Base-by-base conservation (phyloP, 2,113 vertebrate species). In the Chauna torquata region DNA sequence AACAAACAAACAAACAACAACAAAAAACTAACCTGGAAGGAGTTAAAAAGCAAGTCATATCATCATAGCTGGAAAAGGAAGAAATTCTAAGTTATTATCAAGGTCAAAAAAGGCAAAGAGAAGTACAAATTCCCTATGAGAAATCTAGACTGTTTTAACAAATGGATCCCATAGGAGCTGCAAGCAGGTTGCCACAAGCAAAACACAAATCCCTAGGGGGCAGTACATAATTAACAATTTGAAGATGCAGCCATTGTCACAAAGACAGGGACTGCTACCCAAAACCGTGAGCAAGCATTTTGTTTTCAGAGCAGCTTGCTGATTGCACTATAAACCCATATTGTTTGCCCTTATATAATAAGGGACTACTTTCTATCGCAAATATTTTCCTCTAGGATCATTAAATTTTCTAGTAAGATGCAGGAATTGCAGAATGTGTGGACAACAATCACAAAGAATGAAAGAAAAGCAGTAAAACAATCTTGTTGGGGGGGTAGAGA, bases 141-240 rank as follows among this genome's bases (percentile, higher is more conserved):
- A 30, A 40, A n/a, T 22, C 28, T 69, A 69, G 90, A 38, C 84
- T 59, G 83, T 88, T 77, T 55, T 57, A 90, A 96, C 55, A 88
- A 95, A 47, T 61, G 84, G 90, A 69, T 93, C 94, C 96, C 82
- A 28, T 4, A 58, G 92, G 92, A 87, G 93, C 88, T 79, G 92
- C 52, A 69, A 92, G 95, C 80, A 75, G 89, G 88, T 91, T 94
- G 88, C 93, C 96, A 96, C 94, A 68, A 94, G 93, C 89, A 70
- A 77, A 87, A 79, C 91, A 24, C 45, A 93, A 59, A 70, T 97
- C 98, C 97, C 97, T 98, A 98, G 98, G 95, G 98, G 98, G 98
- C 98, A 98, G 93, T 96, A 92, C 96, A 76, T 88, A 96, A 94
- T 97, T 97, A 95, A 71, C 97, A 87, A 97, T 97, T 74, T 71